These are phyloP conservation scores for Sphenodon punctatus DNA, from an alignment of 2,797 vertebrate genomes.

Conservation along the genomic window DNA sequence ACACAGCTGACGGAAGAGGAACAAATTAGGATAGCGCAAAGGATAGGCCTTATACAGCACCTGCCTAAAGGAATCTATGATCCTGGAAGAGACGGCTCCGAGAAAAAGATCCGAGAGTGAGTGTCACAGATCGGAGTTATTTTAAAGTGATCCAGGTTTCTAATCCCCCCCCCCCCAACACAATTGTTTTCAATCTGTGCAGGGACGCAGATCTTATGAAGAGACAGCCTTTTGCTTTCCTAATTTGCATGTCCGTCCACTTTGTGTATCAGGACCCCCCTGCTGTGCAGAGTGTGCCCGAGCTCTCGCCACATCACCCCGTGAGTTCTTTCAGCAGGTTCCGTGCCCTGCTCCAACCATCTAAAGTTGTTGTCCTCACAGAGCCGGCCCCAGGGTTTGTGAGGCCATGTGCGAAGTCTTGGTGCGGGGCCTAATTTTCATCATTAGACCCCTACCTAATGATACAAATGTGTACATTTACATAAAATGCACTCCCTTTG, in stretches of 20 bases:
- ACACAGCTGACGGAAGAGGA: constrained; percentile 91
- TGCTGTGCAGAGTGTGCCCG: no score
- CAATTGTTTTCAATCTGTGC: background rate
- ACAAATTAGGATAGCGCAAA: constrained; percentile 88
- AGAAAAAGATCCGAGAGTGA: constrained; percentile 92
- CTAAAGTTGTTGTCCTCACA: no score
- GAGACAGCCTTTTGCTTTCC: background rate
- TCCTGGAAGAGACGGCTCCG: constrained; percentile 85
- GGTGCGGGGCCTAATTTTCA: no score
- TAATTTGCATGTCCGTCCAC: background rate
- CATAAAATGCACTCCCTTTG: no score
- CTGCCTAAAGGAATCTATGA: constrained; percentile 89
- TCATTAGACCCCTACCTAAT: no score
- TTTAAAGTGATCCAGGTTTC: background rate
- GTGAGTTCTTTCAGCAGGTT: no score
- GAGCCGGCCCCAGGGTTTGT: no score
- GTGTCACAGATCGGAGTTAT: constrained; percentile 44
- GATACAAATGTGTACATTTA: no score
- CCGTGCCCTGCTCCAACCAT: no score
- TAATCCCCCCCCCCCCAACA: no score
- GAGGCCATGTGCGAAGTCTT: no score
- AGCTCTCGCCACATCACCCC: no score
- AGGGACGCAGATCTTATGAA: background rate
- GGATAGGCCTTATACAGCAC: constrained; percentile 91
- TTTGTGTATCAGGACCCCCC: background rate